Base-by-base conservation (phyloP, 2,888 invertebrate genomes). In the Mellilla xanthometata region DNA sequence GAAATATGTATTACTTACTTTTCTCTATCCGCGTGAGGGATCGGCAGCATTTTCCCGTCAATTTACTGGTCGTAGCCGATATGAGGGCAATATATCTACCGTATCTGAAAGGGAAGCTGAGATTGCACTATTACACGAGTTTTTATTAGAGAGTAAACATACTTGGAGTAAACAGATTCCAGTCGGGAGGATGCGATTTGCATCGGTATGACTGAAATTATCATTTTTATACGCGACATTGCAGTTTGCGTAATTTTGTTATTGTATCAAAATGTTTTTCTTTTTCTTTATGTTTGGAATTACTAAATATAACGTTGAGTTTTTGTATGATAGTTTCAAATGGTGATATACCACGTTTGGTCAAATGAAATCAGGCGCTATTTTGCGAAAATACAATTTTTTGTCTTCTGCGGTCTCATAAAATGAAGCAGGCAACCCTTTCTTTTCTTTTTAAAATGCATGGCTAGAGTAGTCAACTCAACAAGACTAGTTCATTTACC, bases 71-170 rank as follows among this genome's bases (percentile, higher is more conserved):
- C 71, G 60, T 65, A 60, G 65, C 62, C 62, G 72, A 77, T 79
- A 79, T 72, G 75, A 71, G 62, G 70, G 80, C 72, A 76, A 84
- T 84, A 81, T 77, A 70, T 83, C 64, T 67, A 46, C 70, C 62
- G 69, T 80, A 76, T 80, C 79, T 72, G 52, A 65, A 67, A 72
- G 72, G 75, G 76, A 55, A 56, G 69, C 70, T 65, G 73, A 76
- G 79, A 83, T 80, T 81, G 76, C 68, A 74, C 69, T 74, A 72
- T 74, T 72, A 75, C 68, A 61, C 42, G 55, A 63, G 60, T 68
- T 76, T 55, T 72, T 73, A 72, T 76, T 68, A 58, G 52, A 58
- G 52, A 65, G 62, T 62, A 70, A 65, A 68, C 59, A 55, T 56
- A 60, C 52, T 52, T 48, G 42, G 50, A 57, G 59, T 54, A 52